Conservation (phyloP, 2,888 invertebrate genomes). For the Cephus runcator region DNA sequence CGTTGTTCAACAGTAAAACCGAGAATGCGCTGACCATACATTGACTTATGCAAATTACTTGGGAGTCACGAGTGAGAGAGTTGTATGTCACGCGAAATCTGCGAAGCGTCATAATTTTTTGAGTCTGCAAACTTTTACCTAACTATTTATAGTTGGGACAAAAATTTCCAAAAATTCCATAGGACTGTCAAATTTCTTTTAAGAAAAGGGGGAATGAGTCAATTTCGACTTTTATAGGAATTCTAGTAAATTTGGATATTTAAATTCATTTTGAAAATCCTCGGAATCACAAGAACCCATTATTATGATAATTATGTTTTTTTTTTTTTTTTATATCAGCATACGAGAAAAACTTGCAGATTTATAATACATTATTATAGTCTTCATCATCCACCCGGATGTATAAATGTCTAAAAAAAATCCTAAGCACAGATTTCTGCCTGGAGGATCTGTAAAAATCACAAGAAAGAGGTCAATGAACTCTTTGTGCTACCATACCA, state of each 20-base stretch:
- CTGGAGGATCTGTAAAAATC: not conserved
- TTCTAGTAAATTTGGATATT: not conserved
- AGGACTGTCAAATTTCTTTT: not conserved
- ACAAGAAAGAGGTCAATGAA: not conserved
- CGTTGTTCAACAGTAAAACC: not conserved
- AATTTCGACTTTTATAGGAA: not conserved
- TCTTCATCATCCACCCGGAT: not conserved
- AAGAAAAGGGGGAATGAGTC: not conserved
- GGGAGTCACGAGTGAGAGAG: not conserved
- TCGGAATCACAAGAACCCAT: not conserved
- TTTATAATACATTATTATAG: not conserved
- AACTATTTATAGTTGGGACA: not conserved
- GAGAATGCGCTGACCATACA: conserved; percentile 6
- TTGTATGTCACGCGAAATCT: not conserved
- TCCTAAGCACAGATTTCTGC: not conserved
- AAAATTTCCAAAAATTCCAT: not conserved
- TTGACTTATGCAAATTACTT: conserved; percentile 18
- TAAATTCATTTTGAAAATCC: not conserved
- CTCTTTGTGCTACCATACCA: not conserved
- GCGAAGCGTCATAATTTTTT: not conserved
- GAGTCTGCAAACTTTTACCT: not conserved
- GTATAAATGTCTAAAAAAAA: not conserved
- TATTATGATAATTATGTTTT: not conserved
- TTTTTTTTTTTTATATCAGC: not conserved
- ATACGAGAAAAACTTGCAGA: not conserved